These are phyloP conservation scores for Dendropsophus ebraccatus DNA, from an alignment of 2,113 vertebrate species.

Conservation along the genomic window DNA sequence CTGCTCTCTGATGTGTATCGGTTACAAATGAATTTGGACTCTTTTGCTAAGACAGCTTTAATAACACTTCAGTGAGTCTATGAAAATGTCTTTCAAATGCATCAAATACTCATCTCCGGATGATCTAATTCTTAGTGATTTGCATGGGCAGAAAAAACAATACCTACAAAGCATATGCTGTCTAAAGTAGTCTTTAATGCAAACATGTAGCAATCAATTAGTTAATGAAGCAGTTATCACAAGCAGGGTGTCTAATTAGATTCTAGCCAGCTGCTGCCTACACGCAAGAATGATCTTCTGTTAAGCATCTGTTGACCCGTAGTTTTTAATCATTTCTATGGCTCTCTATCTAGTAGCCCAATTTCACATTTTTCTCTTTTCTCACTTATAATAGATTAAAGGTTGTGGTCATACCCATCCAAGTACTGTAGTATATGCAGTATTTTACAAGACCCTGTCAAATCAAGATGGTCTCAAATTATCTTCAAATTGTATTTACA, in stretches of 20 bases:
- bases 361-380: slow-evolving; percentile 3
- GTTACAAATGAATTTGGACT: slow-evolving; percentile 36
- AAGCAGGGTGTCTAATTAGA: slow-evolving; percentile 52
- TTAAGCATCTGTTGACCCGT: slow-evolving; percentile 43
- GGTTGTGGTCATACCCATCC: not conserved
- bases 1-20: slow-evolving; percentile 23
- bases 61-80: slow-evolving; percentile 30
- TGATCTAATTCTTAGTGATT: slow-evolving; percentile 4
- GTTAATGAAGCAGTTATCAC: slow-evolving; percentile 44
- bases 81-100: not conserved
- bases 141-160: slow-evolving; percentile 9
- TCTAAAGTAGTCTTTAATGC: slow-evolving; percentile 28
- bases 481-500: not conserved
- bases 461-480: not conserved
- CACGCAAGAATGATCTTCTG: slow-evolving; percentile 40
- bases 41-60: not conserved
- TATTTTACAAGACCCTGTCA: not conserved
- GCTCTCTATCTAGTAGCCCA: not conserved
- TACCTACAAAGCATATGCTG: slow-evolving; percentile 47
- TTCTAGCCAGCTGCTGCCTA: slow-evolving; percentile 46
- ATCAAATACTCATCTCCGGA: slow-evolving; percentile 3
- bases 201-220: slow-evolving; percentile 45
- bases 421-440: not conserved
- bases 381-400: not conserved
- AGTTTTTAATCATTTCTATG: slow-evolving; percentile 42